These are phyloP conservation scores for Machimus atricapillus DNA, from an alignment of 2,888 invertebrate genomes.

Conservation along the genomic window DNA sequence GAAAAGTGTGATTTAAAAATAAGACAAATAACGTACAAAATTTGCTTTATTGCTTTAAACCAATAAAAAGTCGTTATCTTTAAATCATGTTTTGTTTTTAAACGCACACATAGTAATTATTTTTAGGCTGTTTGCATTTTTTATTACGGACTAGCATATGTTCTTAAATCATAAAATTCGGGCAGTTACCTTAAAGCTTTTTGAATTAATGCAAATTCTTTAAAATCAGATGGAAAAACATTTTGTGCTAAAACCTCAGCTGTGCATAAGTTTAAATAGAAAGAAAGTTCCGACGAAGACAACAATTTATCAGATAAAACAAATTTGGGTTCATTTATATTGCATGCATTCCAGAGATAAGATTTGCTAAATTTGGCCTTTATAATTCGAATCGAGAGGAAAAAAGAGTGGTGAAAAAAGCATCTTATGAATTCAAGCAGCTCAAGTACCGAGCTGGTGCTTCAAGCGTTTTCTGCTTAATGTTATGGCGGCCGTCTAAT, in stretches of 20 bases:
- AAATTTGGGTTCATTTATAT: not conserved
- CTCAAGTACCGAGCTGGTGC: not conserved
- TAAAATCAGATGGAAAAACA: not conserved
- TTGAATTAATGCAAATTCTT: not conserved
- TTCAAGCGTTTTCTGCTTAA: not conserved
- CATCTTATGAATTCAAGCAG: not conserved
- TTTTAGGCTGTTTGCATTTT: too few species aligned
- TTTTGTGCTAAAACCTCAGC: not conserved
- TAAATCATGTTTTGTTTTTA: too few species aligned
- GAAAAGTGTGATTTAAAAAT: not conserved
- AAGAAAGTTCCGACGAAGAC: not conserved
- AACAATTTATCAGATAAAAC: not conserved
- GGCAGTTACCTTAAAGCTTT: not conserved
- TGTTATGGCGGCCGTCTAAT: not conserved
- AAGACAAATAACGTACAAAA: too few species aligned
- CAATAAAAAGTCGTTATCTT: too few species aligned
- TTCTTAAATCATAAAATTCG: too few species aligned
- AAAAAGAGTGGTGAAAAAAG: not conserved
- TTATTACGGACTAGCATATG: too few species aligned
- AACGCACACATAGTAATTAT: too few species aligned
- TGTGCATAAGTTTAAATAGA: not conserved
- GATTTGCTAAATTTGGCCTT: not conserved
- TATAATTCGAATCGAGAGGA: not conserved
- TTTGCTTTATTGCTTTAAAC: too few species aligned
- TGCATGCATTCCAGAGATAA: not conserved